Conservation (phyloP, 2,797 vertebrate genomes). For the Carcharodon carcharias region DNA sequence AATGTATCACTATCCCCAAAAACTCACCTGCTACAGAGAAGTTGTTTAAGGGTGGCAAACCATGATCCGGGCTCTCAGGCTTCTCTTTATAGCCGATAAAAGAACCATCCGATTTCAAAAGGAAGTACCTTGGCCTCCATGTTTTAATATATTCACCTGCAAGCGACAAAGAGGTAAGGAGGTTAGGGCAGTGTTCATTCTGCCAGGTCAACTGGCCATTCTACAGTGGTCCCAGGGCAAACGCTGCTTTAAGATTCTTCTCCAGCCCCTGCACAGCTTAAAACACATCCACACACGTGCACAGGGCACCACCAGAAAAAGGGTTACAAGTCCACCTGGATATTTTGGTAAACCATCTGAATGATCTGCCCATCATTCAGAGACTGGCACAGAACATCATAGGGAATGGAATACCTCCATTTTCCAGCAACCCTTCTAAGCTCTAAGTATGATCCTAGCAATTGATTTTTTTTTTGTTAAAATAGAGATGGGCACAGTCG, state of each 20-base stretch:
- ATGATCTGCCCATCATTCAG: neutral
- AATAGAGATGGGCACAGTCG: neutral
- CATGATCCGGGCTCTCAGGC: constrained; percentile 74
- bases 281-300: no score
- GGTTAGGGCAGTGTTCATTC: neutral
- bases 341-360: neutral
- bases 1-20: neutral
- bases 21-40: constrained; percentile 83
- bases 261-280: neutral
- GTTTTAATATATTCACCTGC: constrained; percentile 91
- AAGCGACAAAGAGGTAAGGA: neutral
- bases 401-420: neutral
- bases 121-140: constrained; percentile 89
- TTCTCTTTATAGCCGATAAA: constrained; percentile 94
- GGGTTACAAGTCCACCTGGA: neutral
- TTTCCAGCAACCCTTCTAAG: no score
- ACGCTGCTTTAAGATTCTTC: neutral
- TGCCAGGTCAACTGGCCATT: neutral
- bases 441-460: neutral
- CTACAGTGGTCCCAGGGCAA: no score
- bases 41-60: constrained; percentile 83
- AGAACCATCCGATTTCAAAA: constrained; percentile 85
- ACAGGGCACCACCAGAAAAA: neutral
- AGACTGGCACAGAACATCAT: neutral
- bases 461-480: no score